Evolutionary conservation across 2,113 vertebrate genomes (phyloP).

Genomic region (Scomber scombrus): DNA sequence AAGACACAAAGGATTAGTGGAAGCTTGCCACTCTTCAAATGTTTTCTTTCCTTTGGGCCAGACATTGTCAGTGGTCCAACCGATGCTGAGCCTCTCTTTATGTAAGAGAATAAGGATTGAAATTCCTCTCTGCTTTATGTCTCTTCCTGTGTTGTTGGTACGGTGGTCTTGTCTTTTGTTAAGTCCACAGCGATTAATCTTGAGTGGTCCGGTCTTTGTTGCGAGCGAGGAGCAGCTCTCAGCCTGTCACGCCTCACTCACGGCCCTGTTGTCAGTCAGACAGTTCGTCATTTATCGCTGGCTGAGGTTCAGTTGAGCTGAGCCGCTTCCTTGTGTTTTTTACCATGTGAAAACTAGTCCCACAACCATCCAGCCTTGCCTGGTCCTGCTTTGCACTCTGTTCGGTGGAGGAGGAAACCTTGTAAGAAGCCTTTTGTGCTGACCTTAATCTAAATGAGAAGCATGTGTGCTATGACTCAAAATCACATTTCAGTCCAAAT

Average conservation of each 20-base stretch:
- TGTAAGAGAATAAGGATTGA: slow-evolving; percentile 33
- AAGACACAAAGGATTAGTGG: slow-evolving; percentile 68
- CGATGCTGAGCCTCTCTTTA: slow-evolving; percentile 34
- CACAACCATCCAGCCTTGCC: slow-evolving; percentile 2
- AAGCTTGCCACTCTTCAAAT: slow-evolving; percentile 55
- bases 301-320: slow-evolving; percentile 7
- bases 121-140: slow-evolving; percentile 58
- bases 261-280: slow-evolving; percentile 35
- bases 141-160: slow-evolving; percentile 25
- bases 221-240: slow-evolving; percentile 26
- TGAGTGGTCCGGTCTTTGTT: slow-evolving; percentile 64
- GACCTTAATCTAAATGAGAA: slow-evolving; percentile 72
- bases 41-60: slow-evolving; percentile 47
- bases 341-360: slow-evolving; percentile 29
- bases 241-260: slow-evolving; percentile 36
- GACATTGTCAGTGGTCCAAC: slow-evolving; percentile 50
- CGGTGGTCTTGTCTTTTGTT: slow-evolving; percentile 49
- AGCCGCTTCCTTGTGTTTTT: not conserved
- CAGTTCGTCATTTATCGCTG: slow-evolving; percentile 29
- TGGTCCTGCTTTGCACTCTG: slow-evolving; percentile 11
- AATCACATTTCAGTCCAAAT: slow-evolving; percentile 76
- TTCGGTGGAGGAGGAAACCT: slow-evolving; percentile 27
- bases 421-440: slow-evolving; percentile 42
- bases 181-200: slow-evolving; percentile 65
- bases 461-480: slow-evolving; percentile 74